phyloP scores from a whole-genome alignment of 64 coral and sea anemone genomes.

The Montipora capricornis region DNA sequence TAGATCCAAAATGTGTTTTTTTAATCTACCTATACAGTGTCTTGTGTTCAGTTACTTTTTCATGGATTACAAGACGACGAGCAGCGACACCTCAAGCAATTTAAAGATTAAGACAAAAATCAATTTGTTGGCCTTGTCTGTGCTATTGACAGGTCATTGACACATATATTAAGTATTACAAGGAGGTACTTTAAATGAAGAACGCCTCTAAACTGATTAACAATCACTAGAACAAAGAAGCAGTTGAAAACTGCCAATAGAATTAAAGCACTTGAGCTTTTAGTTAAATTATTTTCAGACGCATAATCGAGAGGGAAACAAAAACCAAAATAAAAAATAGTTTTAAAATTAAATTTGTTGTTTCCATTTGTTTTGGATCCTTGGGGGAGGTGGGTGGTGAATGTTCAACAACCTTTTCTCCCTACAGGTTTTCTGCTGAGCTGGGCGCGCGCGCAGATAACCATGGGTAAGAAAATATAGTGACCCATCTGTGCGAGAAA shows the following conservation, averaged over 20 bases:
- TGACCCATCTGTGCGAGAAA: no score
- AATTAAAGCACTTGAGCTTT: not conserved
- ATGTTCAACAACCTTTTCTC: no score
- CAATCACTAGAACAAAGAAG: not conserved
- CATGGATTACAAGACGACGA: no score
- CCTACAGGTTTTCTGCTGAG: no score
- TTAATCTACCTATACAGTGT: no score
- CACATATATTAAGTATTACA: not conserved
- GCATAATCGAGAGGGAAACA: not conserved
- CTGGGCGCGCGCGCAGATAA: no score
- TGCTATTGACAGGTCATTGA: not conserved
- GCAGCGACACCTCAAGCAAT: no score
- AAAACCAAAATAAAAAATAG: not conserved
- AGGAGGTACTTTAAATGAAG: not conserved
- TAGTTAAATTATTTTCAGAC: constrained; percentile 16
- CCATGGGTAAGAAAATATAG: no score
- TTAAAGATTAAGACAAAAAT: no score
- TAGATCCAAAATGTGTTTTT: no score
- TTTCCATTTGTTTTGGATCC: not conserved
- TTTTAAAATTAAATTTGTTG: not conserved
- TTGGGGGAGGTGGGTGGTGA: no score
- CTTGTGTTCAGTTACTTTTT: no score
- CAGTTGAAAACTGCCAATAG: constrained; percentile 30
- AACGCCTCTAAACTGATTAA: not conserved
- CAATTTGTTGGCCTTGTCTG: not conserved